Evolutionary conservation across 2,888 invertebrate species (phyloP).

Genomic region (Andrena marginata): DNA sequence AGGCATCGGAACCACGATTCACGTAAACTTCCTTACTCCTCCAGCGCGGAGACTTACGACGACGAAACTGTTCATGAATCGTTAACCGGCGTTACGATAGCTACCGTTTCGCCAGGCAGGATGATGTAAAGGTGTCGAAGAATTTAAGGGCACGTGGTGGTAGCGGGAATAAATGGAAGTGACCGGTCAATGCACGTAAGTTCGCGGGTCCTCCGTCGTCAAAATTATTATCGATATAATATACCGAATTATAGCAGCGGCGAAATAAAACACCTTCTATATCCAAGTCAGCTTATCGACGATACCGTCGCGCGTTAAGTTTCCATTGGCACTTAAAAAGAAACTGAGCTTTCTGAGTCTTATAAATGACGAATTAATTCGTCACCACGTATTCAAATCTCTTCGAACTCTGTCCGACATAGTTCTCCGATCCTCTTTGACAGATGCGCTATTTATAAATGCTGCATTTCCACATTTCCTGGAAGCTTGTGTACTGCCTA

Average conservation of each 20-base stretch:
- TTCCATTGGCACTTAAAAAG: neutral
- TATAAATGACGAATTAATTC: neutral
- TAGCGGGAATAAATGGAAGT: no score
- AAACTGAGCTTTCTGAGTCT: neutral
- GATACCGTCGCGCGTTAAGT: neutral
- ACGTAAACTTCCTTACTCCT: slow-evolving; percentile 32
- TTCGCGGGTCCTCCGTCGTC: no score
- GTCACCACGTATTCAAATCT: neutral
- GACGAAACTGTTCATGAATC: slow-evolving; percentile 13
- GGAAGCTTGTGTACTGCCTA: slow-evolving; percentile 11
- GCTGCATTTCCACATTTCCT: slow-evolving; percentile 3
- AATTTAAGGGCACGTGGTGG: neutral
- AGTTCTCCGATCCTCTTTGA: neutral
- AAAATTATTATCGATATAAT: no score
- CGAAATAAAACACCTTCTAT: neutral
- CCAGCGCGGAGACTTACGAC: neutral
- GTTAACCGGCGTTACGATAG: slow-evolving; percentile 2
- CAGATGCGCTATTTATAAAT: neutral
- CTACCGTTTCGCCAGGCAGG: neutral
- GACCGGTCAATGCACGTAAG: no score
- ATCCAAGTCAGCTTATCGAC: neutral
- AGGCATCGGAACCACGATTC: slow-evolving; percentile 48
- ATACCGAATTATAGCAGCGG: neutral
- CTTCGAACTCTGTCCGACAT: neutral
- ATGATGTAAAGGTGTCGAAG: neutral